Base-by-base conservation (phyloP, 2,888 invertebrate species). In the Osmoderma eremita region DNA sequence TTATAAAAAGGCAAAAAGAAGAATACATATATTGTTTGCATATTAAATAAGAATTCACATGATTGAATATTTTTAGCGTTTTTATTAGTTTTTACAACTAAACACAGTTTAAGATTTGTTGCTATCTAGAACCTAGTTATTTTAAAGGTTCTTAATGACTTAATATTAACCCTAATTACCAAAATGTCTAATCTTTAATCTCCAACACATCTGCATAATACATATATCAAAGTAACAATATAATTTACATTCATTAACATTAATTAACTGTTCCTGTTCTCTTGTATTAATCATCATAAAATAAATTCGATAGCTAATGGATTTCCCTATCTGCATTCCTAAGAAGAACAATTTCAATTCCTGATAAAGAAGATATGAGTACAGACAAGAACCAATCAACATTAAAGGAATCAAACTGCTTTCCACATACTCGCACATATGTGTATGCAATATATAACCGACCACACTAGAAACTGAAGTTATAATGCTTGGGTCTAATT, bases 401-500 rank as follows among this genome's bases (percentile, higher is more conserved):
- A 48, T 49, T 36, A 38, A 62, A 48, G 48, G 49, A 62, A 18
- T 48, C 48, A 13, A 62, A 20, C 48, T 3, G n/a, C 10, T 15
- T 24, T 18, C 62, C 36, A 30, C 36, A 18, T 15, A 5, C 24
- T n/a, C 48, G 45, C 15, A 36, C 36, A 49, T 17, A 30, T 39
- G 15, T 63, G 51, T 50, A 63, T 51, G 18, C n/a, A n/a, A n/a
- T n/a, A n/a, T 15, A 49, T 20, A 53, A 38, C 41, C 51, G 64
- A 64, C 64, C 64, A 64, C 64, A 64, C 64, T 64, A 4, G 64
- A 42, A 42, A 30, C 12, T 17, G 22, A 49, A 64, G 42, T 42
- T 53, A 51, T 64, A 64, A 53, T 53, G 30, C 42, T 24, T 64
- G 10, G 24, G 20, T 41, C 53, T 64, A 64, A 64, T 64, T 64